A percentile compares a stretch with the other conserved stretches of the same genome.
These are phyloP conservation scores for Actinostola sp. DNA, from an alignment of 92 coral and sea anemone species.

Conservation along the genomic window DNA sequence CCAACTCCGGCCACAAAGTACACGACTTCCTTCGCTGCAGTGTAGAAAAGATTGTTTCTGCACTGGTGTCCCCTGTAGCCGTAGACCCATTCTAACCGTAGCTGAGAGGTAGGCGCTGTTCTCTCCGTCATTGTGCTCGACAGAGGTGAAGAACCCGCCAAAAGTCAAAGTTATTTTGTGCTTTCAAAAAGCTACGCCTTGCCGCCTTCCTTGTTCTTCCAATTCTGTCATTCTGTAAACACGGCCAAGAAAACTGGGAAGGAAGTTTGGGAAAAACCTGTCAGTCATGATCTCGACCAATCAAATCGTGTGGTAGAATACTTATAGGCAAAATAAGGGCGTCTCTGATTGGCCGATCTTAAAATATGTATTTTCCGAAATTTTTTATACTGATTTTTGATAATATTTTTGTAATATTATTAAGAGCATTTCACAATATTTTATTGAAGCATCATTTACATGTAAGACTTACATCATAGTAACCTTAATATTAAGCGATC, in stretches of 20 bases:
- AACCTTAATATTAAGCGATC: no score
- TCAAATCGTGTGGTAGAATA: neutral
- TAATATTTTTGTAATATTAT: neutral
- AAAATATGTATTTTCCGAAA: neutral
- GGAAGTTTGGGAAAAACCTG: neutral
- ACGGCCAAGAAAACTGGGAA: conserved; percentile 15
- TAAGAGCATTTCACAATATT: neutral
- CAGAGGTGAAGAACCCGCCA: conserved; percentile 49
- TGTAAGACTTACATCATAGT: no score
- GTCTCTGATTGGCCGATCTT: neutral
- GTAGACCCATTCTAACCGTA: conserved; percentile 97
- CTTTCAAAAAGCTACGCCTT: conserved; percentile 15
- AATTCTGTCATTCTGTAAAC: neutral
- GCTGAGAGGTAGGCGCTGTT: conserved; percentile 92
- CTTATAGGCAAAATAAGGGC: neutral
- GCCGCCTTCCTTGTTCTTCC: conserved; percentile 4
- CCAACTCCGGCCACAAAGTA: conserved; percentile 99
- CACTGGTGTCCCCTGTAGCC: conserved; percentile 99
- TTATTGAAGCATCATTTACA: no score
- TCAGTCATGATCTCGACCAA: neutral
- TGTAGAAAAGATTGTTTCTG: conserved; percentile 91
- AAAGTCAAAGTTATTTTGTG: conserved; percentile 31
- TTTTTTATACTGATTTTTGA: neutral
- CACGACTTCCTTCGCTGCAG: conserved; percentile 84
- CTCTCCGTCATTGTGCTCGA: conserved; percentile 81